Base-by-base conservation (phyloP, 2,888 invertebrate genomes). In the Nymphalis urticae region DNA sequence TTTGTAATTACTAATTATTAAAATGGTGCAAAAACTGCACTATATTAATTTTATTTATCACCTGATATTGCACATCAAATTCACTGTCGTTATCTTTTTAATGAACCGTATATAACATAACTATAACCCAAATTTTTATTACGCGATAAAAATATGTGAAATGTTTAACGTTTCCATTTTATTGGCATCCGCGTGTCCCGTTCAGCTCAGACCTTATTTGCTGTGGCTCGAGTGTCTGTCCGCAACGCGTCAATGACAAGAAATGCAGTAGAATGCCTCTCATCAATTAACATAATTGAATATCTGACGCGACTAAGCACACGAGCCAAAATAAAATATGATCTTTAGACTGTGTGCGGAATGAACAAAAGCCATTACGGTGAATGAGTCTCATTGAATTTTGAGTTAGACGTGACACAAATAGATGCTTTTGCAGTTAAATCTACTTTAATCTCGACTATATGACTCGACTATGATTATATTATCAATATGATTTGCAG, bases 241-340 rank as follows among this genome's bases (percentile, higher is more conserved):
- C 72, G 75, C 69, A 74, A 82, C 79, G 82, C 83, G 75, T 85
- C 78, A 76, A 66, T 75, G 75, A 70, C 82, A 81, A 85, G 84
- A 85, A 83, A 84, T 82, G 83, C 81, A 75, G 66, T 74, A 69
- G 66, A 72, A 76, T 76, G 72, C 73, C 77, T 75, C 75, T 71
- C 71, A 72, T 77, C 79, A 82, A 85, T 86, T 86, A 85, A 77
- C 83, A 85, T 85, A 86, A 85, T 86, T 84, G 80, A 79, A 80
- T 82, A 82, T 79, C 82, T 75, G 80, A 80, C 78, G 74, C 76
- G 76, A 73, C 76, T 70, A 72, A 74, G 76, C 75, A 80, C 73
- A 70, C 62, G 50, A 47, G 48, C 53, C 62, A 42, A 76, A 72
- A 69, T 71, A 73, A 70, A 72, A 70, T 69, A 72, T 71, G 71